phyloP scores from a whole-genome alignment of 2,113 vertebrate genomes.

The Limanda limanda region DNA sequence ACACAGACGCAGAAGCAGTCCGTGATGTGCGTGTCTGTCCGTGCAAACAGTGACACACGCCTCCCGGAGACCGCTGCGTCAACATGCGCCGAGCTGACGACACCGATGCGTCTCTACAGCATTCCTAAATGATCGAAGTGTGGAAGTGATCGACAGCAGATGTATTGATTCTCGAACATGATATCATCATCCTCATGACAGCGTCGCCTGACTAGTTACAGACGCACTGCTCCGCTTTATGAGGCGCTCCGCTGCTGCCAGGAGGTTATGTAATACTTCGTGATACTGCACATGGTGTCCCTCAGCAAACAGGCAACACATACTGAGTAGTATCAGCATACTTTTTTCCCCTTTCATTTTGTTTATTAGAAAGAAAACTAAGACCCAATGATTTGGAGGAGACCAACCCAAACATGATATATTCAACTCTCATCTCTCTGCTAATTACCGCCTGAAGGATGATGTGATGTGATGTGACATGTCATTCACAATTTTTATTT shows the following conservation, averaged over 20 bases:
- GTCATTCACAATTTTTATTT: too few relatives aligned
- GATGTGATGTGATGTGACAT: too few relatives aligned
- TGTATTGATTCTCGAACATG: neutral
- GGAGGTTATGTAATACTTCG: conserved; percentile 52
- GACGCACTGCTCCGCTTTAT: conserved; percentile 7
- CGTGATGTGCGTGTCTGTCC: conserved; percentile 16
- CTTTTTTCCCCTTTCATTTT: neutral
- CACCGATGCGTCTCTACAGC: neutral
- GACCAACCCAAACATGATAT: too few relatives aligned
- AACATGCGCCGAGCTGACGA: conserved; percentile 31
- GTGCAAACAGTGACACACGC: conserved; percentile 34
- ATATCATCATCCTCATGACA: neutral
- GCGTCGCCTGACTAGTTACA: conserved; percentile 9
- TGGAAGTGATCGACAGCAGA: too few relatives aligned
- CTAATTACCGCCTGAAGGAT: too few relatives aligned
- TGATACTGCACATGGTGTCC: conserved; percentile 19
- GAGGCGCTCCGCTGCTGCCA: conserved; percentile 1
- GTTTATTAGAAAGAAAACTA: neutral
- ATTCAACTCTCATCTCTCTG: too few relatives aligned
- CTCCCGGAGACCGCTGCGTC: conserved; percentile 51
- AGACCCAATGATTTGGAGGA: too few relatives aligned
- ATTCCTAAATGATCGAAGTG: neutral
- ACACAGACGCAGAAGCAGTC: conserved; percentile 51
- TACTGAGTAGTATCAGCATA: neutral
- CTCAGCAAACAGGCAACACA: neutral